phyloP scores from a whole-genome alignment of 30 jellyfish, hydroid and myxozoan genomes.

The Cassiopea andromeda region DNA sequence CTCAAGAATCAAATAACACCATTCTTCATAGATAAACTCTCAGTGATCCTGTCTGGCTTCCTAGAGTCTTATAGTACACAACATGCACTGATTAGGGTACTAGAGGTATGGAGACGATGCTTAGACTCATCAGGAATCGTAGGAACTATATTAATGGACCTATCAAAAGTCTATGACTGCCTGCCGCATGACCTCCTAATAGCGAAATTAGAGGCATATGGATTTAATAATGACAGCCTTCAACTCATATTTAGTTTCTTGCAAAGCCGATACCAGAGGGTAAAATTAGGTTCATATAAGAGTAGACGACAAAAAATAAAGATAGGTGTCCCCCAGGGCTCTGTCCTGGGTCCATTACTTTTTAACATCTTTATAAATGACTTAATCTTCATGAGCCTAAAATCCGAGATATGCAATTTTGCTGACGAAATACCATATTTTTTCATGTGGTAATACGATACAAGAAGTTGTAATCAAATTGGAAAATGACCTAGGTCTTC shows the following conservation, averaged over 20 bases:
- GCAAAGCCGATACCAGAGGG: constrained; percentile 41
- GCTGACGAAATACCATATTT: constrained; percentile 44
- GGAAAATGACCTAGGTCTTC: constrained; percentile 15
- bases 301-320: constrained; percentile 9
- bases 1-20: not conserved
- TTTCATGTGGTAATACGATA: not conserved
- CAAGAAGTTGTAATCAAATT: constrained; percentile 11
- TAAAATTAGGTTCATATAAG: constrained; percentile 16
- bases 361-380: constrained; percentile 32
- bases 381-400: constrained; percentile 10
- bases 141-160: constrained; percentile 54
- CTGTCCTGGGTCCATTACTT: constrained; percentile 41
- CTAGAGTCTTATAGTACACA: constrained; percentile 29
- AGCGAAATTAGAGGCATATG: constrained; percentile 53
- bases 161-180: constrained; percentile 63
- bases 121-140: constrained; percentile 46
- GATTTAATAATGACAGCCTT: constrained; percentile 27
- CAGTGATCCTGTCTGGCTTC: not conserved
- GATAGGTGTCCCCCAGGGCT: constrained; percentile 36
- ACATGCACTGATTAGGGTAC: constrained; percentile 13
- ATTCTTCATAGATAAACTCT: not conserved
- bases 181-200: constrained; percentile 63
- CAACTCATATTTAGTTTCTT: constrained; percentile 37
- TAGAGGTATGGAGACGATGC: constrained; percentile 40
- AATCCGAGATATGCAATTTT: constrained; percentile 37